These are phyloP conservation scores for Actinemys pallida DNA, from an alignment of 2,113 vertebrate species.

Conservation along the genomic window DNA sequence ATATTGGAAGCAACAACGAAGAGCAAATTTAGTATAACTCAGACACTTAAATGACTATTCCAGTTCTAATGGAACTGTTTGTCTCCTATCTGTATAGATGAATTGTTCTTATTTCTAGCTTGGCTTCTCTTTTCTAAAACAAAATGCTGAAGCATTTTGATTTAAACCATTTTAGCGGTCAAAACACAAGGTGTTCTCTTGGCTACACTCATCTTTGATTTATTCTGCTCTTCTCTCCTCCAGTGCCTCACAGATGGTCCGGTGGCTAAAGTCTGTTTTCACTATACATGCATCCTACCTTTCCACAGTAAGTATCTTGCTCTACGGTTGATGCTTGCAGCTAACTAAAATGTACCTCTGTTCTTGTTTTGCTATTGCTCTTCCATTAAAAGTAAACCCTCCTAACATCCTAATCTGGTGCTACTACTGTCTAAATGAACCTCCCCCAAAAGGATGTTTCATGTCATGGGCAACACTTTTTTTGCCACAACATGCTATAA, in stretches of 20 bases:
- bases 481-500: neutral
- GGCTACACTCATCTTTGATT: neutral
- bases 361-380: rapidly evolving
- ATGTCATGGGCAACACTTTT: neutral
- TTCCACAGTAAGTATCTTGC: conserved; percentile 89
- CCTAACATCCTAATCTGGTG: neutral
- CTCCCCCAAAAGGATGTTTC: neutral
- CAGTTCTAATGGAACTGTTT: neutral
- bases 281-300: conserved; percentile 94
- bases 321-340: neutral
- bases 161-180: neutral
- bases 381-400: neutral
- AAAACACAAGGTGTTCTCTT: neutral
- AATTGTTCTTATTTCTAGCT: neutral
- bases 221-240: neutral
- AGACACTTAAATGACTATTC: neutral
- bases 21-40: neutral
- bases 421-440: neutral
- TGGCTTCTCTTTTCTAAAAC: neutral
- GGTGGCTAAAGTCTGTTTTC: conserved; percentile 94
- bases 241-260: conserved; percentile 92
- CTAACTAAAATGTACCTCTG: neutral
- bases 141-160: neutral
- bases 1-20: neutral
- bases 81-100: neutral